Conservation (phyloP, 2,113 vertebrate genomes). For the Psephotus haematonotus region DNA sequence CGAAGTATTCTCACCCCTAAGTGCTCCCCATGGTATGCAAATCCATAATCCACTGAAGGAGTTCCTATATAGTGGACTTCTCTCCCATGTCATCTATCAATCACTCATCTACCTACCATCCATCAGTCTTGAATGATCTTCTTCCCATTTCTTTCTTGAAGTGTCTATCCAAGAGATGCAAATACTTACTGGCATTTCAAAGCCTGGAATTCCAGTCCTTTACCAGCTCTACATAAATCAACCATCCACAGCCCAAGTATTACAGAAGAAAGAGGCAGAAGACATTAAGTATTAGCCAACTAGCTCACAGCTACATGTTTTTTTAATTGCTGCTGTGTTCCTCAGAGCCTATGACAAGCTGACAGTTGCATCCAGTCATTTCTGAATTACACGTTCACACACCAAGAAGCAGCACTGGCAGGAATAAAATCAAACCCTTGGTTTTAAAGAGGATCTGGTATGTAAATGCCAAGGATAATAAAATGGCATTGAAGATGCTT, state of each 20-base stretch:
- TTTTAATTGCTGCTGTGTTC: neutral
- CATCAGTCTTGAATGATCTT: neutral
- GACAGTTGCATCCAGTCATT: neutral
- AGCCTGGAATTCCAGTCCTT: neutral
- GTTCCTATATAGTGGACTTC: neutral
- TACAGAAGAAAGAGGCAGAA: neutral
- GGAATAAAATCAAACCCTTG: neutral
- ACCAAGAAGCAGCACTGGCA: neutral
- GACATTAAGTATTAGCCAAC: neutral
- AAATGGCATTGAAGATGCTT: neutral
- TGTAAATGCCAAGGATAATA: neutral
- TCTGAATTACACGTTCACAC: neutral
- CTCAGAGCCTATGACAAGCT: neutral
- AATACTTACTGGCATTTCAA: neutral
- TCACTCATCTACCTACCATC: neutral
- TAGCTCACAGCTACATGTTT: neutral
- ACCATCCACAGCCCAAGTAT: neutral
- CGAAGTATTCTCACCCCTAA: neutral
- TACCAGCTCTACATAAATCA: neutral
- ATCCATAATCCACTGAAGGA: neutral
- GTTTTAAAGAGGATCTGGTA: neutral
- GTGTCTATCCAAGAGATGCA: neutral
- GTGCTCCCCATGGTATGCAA: rapidly evolving
- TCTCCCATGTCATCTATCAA: neutral
- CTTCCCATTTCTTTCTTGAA: neutral